A percentile compares a stretch with the other conserved stretches of the same genome.
Conservation (phyloP, 2,888 invertebrate genomes). For the Petrolisthes cinctipes region DNA sequence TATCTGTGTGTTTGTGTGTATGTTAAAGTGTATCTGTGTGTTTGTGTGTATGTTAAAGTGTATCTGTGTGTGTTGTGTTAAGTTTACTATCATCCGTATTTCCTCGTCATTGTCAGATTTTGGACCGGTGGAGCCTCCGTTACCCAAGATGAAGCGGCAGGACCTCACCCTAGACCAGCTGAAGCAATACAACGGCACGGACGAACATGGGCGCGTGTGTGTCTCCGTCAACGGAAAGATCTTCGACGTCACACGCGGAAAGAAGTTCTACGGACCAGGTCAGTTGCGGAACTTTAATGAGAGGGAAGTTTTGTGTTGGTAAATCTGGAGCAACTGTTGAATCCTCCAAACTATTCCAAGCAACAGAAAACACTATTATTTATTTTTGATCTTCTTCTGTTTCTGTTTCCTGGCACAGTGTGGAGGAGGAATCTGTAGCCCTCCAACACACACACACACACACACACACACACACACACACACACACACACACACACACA, state of each 20-base stretch:
- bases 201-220: constrained; percentile 87
- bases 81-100: background rate
- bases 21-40: background rate
- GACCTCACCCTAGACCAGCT: constrained; percentile 93
- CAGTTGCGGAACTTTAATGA: constrained; percentile 64
- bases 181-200: constrained; percentile 86
- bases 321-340: no score
- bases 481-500: no score
- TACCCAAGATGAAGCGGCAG: constrained; percentile 84
- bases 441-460: no score
- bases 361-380: no score
- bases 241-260: constrained; percentile 93
- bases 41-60: no score
- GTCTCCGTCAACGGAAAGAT: constrained; percentile 95
- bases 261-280: constrained; percentile 95
- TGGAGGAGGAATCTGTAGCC: no score
- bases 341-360: no score
- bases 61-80: background rate
- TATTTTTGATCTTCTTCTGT: no score
- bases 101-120: constrained; percentile 31
- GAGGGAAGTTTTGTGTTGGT: no score
- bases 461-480: no score
- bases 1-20: no score
- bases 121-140: constrained; percentile 73
- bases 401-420: no score